Percentiles rank a stretch among this genome's conserved stretches.
Evolutionary conservation across 2,113 vertebrate species (phyloP).

Genomic region (Microtus richardsoni): DNA sequence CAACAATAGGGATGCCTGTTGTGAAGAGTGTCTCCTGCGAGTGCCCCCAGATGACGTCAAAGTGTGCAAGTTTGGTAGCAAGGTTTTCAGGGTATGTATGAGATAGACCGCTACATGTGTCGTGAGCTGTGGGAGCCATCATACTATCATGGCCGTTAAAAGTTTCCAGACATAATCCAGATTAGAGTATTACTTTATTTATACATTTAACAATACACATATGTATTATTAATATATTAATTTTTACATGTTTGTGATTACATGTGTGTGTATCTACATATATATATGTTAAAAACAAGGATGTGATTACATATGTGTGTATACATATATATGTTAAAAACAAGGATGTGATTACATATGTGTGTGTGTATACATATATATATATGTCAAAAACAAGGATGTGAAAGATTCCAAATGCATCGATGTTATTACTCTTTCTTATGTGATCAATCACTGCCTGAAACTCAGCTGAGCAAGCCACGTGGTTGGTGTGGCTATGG

Average conservation of each 20-base stretch:
- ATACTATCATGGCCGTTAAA: not conserved
- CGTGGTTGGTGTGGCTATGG: not conserved
- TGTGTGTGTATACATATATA: rapidly evolving
- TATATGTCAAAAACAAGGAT: not conserved
- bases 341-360: not conserved
- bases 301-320: no score
- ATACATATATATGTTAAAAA: not conserved
- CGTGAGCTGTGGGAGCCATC: not conserved
- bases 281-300: not conserved
- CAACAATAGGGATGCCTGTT: constrained; percentile 87
- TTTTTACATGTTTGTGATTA: not conserved
- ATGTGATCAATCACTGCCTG: not conserved
- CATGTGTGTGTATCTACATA: rapidly evolving
- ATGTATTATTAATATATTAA: not conserved
- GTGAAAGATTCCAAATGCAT: not conserved
- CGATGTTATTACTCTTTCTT: not conserved
- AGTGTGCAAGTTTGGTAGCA: constrained; percentile 95
- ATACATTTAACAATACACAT: not conserved
- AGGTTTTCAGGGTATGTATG: constrained; percentile 93
- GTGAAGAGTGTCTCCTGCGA: constrained; percentile 93
- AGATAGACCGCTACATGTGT: not conserved
- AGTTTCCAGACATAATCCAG: not conserved
- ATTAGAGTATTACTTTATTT: not conserved
- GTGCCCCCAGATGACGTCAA: constrained; percentile 92
- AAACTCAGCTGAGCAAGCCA: not conserved